A percentile compares a stretch with the other conserved stretches of the same genome.
phyloP scores from a whole-genome alignment of 1,140 invertebrate species.

The Heterodera carotae region DNA sequence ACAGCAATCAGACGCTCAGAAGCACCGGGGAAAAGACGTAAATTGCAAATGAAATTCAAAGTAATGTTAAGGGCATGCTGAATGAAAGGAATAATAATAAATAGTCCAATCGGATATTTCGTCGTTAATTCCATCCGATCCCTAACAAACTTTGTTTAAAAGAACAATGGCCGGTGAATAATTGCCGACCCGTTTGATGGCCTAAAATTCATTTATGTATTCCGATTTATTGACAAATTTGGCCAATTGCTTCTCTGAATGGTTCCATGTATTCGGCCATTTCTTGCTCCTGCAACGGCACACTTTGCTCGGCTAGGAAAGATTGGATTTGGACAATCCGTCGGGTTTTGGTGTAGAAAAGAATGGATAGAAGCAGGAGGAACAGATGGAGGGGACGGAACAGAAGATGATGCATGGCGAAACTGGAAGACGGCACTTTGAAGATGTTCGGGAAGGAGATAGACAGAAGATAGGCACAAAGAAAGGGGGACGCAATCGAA shows the following conservation, averaged over 20 bases:
- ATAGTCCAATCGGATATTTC: not conserved
- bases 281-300: constrained; percentile 9
- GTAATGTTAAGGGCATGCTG: constrained; percentile 54
- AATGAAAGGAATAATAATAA: not conserved
- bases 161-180: constrained; percentile 41
- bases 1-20: constrained; percentile 46
- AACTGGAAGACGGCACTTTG: not conserved
- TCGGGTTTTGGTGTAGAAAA: constrained; percentile 13
- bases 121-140: no score
- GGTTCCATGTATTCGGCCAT: constrained; percentile 9
- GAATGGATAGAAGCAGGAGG: constrained; percentile 5
- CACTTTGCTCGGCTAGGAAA: constrained; percentile 26
- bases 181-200: constrained; percentile 20
- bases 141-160: constrained; percentile 43
- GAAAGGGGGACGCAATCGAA: no score
- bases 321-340: constrained; percentile 16
- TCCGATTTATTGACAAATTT: constrained; percentile 1
- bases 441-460: no score
- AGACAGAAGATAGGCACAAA: no score
- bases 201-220: constrained; percentile 29
- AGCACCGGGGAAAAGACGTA: constrained; percentile 38
- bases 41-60: constrained; percentile 52
- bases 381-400: constrained; percentile 15
- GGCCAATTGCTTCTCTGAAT: constrained; percentile 8
- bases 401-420: constrained; percentile 19